These are phyloP conservation scores for Acropora yongei DNA, from an alignment of 64 coral and sea anemone genomes.

Conservation along the genomic window DNA sequence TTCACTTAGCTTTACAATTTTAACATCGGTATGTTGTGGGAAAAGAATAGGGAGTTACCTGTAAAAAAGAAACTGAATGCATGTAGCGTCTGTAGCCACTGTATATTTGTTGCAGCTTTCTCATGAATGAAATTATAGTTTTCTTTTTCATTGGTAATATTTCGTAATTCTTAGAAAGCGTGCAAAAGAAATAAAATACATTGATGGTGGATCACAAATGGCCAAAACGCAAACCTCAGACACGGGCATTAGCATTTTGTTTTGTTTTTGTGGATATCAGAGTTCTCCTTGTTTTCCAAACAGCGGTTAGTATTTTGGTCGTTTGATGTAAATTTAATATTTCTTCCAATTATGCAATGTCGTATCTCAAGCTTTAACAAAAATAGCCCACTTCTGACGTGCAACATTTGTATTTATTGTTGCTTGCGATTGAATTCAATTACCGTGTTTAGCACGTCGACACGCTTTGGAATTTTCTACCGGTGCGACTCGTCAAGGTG, in stretches of 20 bases:
- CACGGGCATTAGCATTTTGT: conserved; percentile 16
- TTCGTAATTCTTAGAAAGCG: background rate
- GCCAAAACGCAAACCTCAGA: background rate
- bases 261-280: background rate
- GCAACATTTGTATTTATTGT: conserved; percentile 18
- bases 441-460: background rate
- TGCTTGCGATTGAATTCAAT: background rate
- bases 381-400: conserved; percentile 1
- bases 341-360: conserved; percentile 13
- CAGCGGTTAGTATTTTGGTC: conserved; percentile 12
- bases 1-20: conserved; percentile 1
- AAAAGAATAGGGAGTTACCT: background rate
- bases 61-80: conserved; percentile 12
- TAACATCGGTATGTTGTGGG: conserved; percentile 2
- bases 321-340: conserved; percentile 6
- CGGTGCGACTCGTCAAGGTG: background rate
- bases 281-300: conserved; percentile 13
- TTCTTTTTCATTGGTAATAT: conserved; percentile 21
- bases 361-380: conserved; percentile 10
- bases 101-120: conserved; percentile 16
- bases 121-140: conserved; percentile 19
- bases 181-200: conserved; percentile 6
- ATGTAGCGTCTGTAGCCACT: background rate
- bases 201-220: conserved; percentile 3
- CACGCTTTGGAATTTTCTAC: background rate